Conservation (phyloP, 2,797 vertebrate genomes). For the Mallotus villosus region DNA sequence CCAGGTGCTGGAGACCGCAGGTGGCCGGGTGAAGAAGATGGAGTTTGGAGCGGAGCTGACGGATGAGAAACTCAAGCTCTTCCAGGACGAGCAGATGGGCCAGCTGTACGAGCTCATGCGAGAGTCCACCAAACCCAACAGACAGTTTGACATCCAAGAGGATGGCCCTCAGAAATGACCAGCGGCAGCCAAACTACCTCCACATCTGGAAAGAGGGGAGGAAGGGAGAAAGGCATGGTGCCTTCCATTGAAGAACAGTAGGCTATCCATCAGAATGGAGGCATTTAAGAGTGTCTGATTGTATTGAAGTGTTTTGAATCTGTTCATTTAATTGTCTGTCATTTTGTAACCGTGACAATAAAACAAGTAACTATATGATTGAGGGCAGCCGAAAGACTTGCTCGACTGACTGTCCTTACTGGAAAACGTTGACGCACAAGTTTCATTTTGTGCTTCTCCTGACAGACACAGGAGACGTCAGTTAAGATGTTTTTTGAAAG, state of each 20-base stretch:
- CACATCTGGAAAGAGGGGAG: neutral
- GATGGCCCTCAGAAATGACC: conserved; percentile 59
- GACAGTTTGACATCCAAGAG: conserved; percentile 78
- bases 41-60: conserved; percentile 62
- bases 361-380: conserved; percentile 16
- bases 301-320: conserved; percentile 43
- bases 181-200: neutral
- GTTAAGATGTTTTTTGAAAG: neutral
- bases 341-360: conserved; percentile 28
- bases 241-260: neutral
- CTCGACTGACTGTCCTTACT: conserved; percentile 25
- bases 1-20: conserved; percentile 64
- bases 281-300: conserved; percentile 40
- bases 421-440: conserved; percentile 25
- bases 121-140: conserved; percentile 84
- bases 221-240: neutral
- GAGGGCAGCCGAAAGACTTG: conserved; percentile 14
- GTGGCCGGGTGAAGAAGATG: neutral
- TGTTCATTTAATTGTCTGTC: conserved; percentile 30
- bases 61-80: conserved; percentile 71
- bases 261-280: conserved; percentile 2
- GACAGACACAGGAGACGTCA: neutral
- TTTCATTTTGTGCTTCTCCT: conserved; percentile 6
- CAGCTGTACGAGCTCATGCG: conserved; percentile 92
- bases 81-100: conserved; percentile 87